Percentiles rank a stretch among this genome's conserved stretches.
Conservation (phyloP, 1,140 invertebrate genomes). For the Akabosia matsudoensis region DNA sequence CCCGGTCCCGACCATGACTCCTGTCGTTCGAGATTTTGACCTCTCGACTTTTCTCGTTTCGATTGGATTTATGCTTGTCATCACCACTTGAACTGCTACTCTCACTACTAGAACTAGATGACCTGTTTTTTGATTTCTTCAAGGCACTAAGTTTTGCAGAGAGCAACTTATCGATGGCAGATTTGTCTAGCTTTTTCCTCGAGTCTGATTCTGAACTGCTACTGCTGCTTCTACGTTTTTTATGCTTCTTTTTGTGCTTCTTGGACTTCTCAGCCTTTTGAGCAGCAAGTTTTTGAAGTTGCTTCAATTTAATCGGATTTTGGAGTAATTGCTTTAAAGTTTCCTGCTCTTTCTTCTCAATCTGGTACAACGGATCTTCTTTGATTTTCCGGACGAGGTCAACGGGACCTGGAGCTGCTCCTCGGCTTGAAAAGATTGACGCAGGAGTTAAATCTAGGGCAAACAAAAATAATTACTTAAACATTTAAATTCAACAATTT, state of each 20-base stretch:
- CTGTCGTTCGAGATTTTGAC: background rate
- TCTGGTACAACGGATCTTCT: slow-evolving; percentile 47
- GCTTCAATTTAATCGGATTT: slow-evolving; percentile 46
- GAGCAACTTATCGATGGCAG: background rate
- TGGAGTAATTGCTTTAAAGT: slow-evolving; percentile 41
- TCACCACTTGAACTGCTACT: slow-evolving; percentile 18
- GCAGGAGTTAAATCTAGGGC: slow-evolving; percentile 44
- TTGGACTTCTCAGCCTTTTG: slow-evolving; percentile 30
- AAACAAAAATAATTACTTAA: background rate
- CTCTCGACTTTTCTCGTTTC: background rate
- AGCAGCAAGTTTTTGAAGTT: slow-evolving; percentile 40
- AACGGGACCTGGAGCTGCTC: slow-evolving; percentile 31
- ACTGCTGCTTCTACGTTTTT: slow-evolving; percentile 29
- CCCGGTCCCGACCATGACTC: background rate
- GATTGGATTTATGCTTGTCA: background rate
- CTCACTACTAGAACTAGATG: background rate
- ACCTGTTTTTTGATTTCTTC: background rate
- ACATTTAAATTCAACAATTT: background rate
- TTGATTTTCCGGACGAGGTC: slow-evolving; percentile 47
- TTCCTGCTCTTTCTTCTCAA: slow-evolving; percentile 48
- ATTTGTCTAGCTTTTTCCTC: background rate
- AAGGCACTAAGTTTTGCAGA: slow-evolving; percentile 8
- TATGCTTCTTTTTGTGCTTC: slow-evolving; percentile 47
- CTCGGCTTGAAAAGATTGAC: slow-evolving; percentile 41
- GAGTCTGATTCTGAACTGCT: background rate